phyloP scores from a whole-genome alignment of 2,888 invertebrate genomes.

The Cheilosia soror region DNA sequence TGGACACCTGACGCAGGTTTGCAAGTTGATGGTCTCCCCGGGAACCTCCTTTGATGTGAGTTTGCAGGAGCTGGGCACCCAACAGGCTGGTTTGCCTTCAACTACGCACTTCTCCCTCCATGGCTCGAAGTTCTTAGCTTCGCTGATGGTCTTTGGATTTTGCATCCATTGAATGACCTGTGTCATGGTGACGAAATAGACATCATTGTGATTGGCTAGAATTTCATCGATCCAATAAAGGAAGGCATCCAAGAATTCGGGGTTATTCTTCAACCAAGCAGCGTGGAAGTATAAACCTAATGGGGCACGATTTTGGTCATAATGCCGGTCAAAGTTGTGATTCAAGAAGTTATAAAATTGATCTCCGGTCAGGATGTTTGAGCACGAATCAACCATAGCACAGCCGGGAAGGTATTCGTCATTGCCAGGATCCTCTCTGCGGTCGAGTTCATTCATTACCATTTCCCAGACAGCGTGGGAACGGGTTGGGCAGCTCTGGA shows the following conservation, averaged over 20 bases:
- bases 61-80: slow-evolving; percentile 96
- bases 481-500: slow-evolving; percentile 95
- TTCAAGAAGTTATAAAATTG: slow-evolving; percentile 97
- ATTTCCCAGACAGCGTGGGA: slow-evolving; percentile 98
- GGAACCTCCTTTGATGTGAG: slow-evolving; percentile 96
- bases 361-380: slow-evolving; percentile 95
- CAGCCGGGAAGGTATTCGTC: slow-evolving; percentile 96
- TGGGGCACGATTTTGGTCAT: slow-evolving; percentile 95
- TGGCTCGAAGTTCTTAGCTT: slow-evolving; percentile 95
- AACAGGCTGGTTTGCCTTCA: slow-evolving; percentile 92
- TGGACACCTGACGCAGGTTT: slow-evolving; percentile 96
- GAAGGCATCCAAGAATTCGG: slow-evolving; percentile 96
- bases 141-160: slow-evolving; percentile 92
- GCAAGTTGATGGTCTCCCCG: slow-evolving; percentile 96
- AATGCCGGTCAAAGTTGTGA: slow-evolving; percentile 96
- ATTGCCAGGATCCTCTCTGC: slow-evolving; percentile 94
- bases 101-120: slow-evolving; percentile 97
- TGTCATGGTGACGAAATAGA: slow-evolving; percentile 98
- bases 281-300: slow-evolving; percentile 96
- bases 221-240: slow-evolving; percentile 97
- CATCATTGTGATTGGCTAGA: slow-evolving; percentile 92
- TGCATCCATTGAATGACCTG: slow-evolving; percentile 98
- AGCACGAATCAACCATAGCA: slow-evolving; percentile 97
- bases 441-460: slow-evolving; percentile 97
- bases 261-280: slow-evolving; percentile 96